These are phyloP conservation scores for Tenthredo amoena DNA, from an alignment of 2,888 invertebrate genomes.

Conservation along the genomic window DNA sequence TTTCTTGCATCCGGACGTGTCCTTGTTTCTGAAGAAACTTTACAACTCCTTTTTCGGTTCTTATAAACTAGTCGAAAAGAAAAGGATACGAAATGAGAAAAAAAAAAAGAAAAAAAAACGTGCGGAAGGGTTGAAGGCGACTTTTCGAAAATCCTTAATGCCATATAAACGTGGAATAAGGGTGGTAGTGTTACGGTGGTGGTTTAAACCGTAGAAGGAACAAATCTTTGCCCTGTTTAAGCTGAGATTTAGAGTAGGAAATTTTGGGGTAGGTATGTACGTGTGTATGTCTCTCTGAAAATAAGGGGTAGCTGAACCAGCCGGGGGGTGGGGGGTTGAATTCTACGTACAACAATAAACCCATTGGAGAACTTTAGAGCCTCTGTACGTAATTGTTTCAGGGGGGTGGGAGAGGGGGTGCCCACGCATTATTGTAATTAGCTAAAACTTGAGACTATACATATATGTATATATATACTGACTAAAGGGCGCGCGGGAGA, in stretches of 20 bases:
- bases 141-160: neutral
- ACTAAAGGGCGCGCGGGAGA: neutral
- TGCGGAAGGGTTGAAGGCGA: neutral
- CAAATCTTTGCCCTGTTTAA: neutral
- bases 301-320: neutral
- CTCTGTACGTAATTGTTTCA: conserved; percentile 24
- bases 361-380: conserved; percentile 4
- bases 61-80: neutral
- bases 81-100: neutral
- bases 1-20: neutral
- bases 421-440: conserved; percentile 37
- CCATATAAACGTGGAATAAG: neutral
- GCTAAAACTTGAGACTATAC: conserved; percentile 20
- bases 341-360: conserved; percentile 23
- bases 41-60: neutral
- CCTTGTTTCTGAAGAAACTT: neutral
- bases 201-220: neutral
- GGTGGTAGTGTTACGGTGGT: neutral
- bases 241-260: neutral
- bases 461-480: neutral
- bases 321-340: neutral
- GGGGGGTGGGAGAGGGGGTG: neutral
- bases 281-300: neutral
- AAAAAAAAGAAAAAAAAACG: neutral
- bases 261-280: neutral